These are phyloP conservation scores for Sterrhoptilus dennistouni DNA, from an alignment of 2,113 vertebrate species.

Conservation along the genomic window DNA sequence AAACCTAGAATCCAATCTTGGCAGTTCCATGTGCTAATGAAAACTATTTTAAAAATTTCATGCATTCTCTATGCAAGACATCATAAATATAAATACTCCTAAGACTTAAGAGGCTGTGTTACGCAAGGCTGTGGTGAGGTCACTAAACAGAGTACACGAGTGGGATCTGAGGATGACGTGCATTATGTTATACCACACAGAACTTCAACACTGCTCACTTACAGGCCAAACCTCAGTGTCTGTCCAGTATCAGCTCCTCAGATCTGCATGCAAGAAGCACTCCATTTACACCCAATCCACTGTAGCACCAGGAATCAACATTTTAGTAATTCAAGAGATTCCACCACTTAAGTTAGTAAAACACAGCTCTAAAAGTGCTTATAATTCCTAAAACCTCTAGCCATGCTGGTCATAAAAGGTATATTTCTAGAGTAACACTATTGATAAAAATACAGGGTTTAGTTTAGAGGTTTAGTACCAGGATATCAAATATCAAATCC, in stretches of 20 bases:
- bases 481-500: background rate
- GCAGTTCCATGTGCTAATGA: constrained; percentile 41
- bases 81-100: constrained; percentile 27
- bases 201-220: background rate
- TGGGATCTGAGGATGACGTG: background rate
- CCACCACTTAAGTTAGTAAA: background rate
- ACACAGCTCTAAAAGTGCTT: background rate
- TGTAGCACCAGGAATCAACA: background rate
- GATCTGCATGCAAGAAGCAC: background rate
- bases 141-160: background rate
- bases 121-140: background rate
- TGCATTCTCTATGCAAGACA: constrained; percentile 58
- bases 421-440: background rate
- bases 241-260: background rate
- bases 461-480: background rate
- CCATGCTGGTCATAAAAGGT: background rate
- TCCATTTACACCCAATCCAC: background rate
- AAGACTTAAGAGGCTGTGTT: background rate
- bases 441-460: background rate
- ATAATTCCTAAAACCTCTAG: background rate
- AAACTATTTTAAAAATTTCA: constrained; percentile 56
- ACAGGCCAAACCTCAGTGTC: background rate
- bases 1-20: constrained; percentile 16
- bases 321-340: background rate
- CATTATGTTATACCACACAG: background rate